Evolutionary conservation across 2,113 vertebrate genomes (phyloP), one percentile per base, ranked within the genome.

Genomic region (Heloderma charlesbogerti): DNA sequence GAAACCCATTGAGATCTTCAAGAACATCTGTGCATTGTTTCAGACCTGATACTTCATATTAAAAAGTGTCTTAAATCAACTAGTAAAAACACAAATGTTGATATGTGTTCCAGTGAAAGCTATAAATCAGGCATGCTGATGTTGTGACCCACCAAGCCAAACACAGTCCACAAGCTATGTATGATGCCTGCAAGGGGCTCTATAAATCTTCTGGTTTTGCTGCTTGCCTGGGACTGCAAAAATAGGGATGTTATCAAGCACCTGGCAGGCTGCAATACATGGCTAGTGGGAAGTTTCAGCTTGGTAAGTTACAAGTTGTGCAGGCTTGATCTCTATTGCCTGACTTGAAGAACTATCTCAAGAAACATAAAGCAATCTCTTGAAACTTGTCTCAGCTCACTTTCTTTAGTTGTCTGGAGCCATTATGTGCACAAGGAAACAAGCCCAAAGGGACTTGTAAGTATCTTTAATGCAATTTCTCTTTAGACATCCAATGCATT

Each of bases 391-490:
- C 34, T 77, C 69, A 12, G 77, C 63, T 88, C 9, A 57, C 34
- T 82, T 82, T n/a, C 69, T 60, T 84, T 89, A 66, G 57, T 84
- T 5, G 34, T 75, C 40, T 84, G 57, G 31, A 48, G 40, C 54
- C 67, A 48, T 69, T 77, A 18, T n/a, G 1, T 69, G 18, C 16
- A 54, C 45, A 79, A 67, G 27, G 12, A 34, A 81, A 27, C 1
- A 29, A 16, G n/a, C 81, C n/a, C 81, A 83, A 83, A 60, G 80
- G 84, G 71, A 43, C 63, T 57, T 85, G 63, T 85, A 67, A 85
- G 43, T 85, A 45, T 13, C 16, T 37, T 72, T 37, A 74, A 74
- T 87, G 22, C 10, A 74, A 40, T 37, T 87, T 74, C 20, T 87
- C 27, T 22, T 66, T 34, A 88, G 78, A 45, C 6, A 1, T 78